Base-by-base conservation (phyloP, 35 echinoderm and acorn worm species). In the Apostichopus parvimensis region DNA sequence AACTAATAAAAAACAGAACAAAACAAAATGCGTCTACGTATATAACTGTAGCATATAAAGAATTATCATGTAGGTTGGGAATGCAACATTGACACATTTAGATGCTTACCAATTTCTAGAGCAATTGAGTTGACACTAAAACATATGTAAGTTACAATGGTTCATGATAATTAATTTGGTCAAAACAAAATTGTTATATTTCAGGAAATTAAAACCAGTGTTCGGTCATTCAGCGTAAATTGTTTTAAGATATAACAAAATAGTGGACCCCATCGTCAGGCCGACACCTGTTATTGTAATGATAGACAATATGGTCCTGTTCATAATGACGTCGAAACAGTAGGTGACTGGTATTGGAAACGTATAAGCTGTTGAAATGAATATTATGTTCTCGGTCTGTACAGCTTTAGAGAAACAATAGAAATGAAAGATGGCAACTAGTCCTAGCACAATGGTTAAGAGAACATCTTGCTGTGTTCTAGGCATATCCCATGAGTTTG, bases 201-300 rank as follows among this genome's bases (percentile, higher is more conserved):
- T 28, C 26, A 45, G 34, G 34, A 45, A 45, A 45, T 45, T 45
- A 45, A 45, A 45, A 45, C 34, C 34, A 45, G 34, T 3, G 34
- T 45, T 45, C 34, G 34, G 34, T 45, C 34, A 45, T 45, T 45
- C 34, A 45, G 34, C 34, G 34, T 45, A 45, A 45, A 45, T 45
- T 82, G 79, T 53, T 17, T 82, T 82, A 53, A 82, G 52, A 56
- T 82, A 82, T n/a, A 82, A 82, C 25, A 82, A 15, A 10, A 82
- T 18, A 7, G 79, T 82, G 1, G 79, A 82, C n/a, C 45, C 55
- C 24, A 82, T 82, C 18, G 79, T 82, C 9, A 82, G 11, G 55
- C 79, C 45, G 9, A 82, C 79, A 53, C 79, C 79, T 53, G 9
- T 53, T 4, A 82, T 17, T 25, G 34, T 56, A 13, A 12, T 53